Evolutionary conservation across 2,113 vertebrate genomes (phyloP).

Genomic region (Heterochromis multidens): DNA sequence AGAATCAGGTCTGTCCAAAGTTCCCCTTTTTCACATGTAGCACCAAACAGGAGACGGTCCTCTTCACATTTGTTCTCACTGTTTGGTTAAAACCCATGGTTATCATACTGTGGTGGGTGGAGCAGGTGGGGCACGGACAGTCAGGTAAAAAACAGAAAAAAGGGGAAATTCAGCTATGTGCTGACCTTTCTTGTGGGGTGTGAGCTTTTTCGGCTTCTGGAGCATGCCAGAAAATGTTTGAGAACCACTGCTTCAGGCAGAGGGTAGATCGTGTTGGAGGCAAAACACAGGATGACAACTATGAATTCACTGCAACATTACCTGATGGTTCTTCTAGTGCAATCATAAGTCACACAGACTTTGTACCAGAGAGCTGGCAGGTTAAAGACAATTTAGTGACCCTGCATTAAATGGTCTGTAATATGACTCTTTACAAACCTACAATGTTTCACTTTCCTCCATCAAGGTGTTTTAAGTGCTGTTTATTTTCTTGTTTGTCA

Average conservation of each 20-base stretch:
- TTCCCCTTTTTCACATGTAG: not conserved
- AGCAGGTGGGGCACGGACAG: no score
- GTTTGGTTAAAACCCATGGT: no score
- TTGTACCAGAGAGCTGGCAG: not conserved
- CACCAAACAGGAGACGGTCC: not conserved
- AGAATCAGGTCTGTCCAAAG: not conserved
- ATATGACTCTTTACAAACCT: not conserved
- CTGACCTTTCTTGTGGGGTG: no score
- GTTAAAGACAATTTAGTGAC: not conserved
- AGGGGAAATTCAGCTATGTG: no score
- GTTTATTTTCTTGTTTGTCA: not conserved
- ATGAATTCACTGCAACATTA: not conserved
- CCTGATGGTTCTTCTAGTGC: not conserved
- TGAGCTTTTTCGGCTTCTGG: not conserved
- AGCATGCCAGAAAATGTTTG: not conserved
- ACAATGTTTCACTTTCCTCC: not conserved
- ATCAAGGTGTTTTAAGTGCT: not conserved
- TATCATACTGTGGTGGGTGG: no score
- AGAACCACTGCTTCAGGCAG: no score
- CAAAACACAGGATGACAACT: not conserved
- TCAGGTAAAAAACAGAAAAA: no score
- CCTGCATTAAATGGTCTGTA: not conserved
- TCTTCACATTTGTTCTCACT: not conserved
- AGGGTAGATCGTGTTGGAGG: not conserved
- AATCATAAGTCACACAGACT: no score